A percentile compares a stretch with the other conserved stretches of the same genome.
These are phyloP conservation scores for Synanthedon andrenaeformis DNA, from an alignment of 2,888 invertebrate species.

Conservation along the genomic window DNA sequence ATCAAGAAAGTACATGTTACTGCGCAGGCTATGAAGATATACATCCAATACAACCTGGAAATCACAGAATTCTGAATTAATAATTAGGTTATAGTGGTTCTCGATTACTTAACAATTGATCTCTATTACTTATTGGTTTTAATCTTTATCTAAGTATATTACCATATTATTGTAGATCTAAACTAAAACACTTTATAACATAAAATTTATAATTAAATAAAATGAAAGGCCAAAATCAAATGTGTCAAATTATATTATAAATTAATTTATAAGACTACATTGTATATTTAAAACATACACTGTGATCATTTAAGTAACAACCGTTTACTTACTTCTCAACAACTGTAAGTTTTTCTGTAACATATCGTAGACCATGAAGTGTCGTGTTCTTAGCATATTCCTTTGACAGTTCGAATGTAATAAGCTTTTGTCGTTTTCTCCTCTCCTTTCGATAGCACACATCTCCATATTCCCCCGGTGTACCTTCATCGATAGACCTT, in stretches of 20 bases:
- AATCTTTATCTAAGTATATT: no score
- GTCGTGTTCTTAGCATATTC: constrained; percentile 29
- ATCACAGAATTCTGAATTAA: background rate
- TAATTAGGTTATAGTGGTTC: no score
- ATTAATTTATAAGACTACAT: no score
- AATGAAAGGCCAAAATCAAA: no score
- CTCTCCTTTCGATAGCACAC: constrained; percentile 15
- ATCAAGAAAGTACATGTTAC: constrained; percentile 22
- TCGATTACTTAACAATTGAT: no score
- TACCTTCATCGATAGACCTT: background rate
- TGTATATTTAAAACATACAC: no score
- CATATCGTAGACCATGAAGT: constrained; percentile 29
- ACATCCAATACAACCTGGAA: constrained; percentile 30
- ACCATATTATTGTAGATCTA: no score
- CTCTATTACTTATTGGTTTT: no score
- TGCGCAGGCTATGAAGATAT: constrained; percentile 23
- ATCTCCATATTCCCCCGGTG: background rate
- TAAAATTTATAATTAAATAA: no score
- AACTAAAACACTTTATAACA: no score
- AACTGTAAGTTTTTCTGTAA: constrained; percentile 17
- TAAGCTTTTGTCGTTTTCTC: constrained; percentile 22
- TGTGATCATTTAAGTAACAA: no score
- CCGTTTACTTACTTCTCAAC: constrained; percentile 22
- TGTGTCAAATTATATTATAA: no score
- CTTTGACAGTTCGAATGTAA: constrained; percentile 16